A percentile compares a stretch with the other conserved stretches of the same genome.
These are phyloP conservation scores for Etheostoma perlongum DNA, from an alignment of 2,797 vertebrate genomes.

Conservation along the genomic window DNA sequence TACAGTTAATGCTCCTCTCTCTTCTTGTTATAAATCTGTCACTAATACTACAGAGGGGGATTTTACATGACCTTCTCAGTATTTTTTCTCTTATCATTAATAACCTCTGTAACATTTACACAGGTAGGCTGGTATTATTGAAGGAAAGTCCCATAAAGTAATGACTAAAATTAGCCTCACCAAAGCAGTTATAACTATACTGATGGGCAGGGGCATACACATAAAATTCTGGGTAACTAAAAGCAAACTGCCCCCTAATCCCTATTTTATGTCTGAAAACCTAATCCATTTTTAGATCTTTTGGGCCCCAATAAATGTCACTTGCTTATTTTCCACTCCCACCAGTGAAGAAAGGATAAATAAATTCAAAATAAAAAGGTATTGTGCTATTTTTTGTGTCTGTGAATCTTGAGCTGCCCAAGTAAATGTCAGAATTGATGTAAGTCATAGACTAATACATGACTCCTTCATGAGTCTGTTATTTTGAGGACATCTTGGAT, in stretches of 20 bases:
- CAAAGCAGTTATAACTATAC: not conserved
- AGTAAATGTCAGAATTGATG: not conserved
- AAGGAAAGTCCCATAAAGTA: not conserved
- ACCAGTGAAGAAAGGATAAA: not conserved
- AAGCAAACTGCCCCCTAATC: not conserved
- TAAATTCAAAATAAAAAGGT: not conserved
- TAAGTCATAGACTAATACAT: not conserved
- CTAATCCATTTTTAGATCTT: slow-evolving; percentile 1
- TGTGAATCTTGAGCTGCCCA: slow-evolving; percentile 10
- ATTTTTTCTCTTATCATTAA: slow-evolving; percentile 18
- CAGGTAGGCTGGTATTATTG: slow-evolving; percentile 12
- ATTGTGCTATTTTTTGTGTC: not conserved
- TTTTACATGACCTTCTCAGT: slow-evolving; percentile 10
- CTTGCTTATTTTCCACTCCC: not conserved
- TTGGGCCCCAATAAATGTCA: not conserved
- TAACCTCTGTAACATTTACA: slow-evolving; percentile 33
- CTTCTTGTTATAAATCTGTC: slow-evolving; percentile 16
- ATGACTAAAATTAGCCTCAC: slow-evolving; percentile 5
- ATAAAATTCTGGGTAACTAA: not conserved
- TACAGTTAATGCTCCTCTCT: not conserved
- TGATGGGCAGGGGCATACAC: not conserved
- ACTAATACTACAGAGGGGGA: slow-evolving; percentile 10
- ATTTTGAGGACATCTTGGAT: not conserved
- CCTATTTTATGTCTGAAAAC: not conserved
- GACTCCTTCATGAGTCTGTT: not conserved